Evolutionary conservation across 92 coral and sea anemone genomes (phyloP), one percentile per base, ranked within the genome.

Genomic region (Zoanthus solanderi): DNA sequence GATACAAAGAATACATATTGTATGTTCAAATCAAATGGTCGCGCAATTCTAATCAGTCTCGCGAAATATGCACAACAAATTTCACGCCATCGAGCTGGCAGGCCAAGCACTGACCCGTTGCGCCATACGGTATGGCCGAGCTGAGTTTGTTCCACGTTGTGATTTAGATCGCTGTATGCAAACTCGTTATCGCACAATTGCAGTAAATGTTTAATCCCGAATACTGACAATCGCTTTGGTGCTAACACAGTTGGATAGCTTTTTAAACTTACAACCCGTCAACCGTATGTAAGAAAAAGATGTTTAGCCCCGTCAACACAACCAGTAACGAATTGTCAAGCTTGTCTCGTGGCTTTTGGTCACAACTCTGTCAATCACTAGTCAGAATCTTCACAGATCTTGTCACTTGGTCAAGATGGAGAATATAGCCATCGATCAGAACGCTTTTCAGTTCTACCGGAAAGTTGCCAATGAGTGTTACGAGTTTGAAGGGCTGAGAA

Each of bases 221-320:
- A 90, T 91, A 89, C 95, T 97, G 99, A 95, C 96, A 95, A 94
- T 93, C 98, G 95, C 98, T 97, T 97, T 95, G 96, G 96, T 92
- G 92, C 98, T 93, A 95, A 92, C 99, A 91, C 99, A 97, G 99
- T 97, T 91, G 99, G 99, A 95, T 95, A 91, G 99, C 99, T 95
- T 95, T 97, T 98, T 97, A 97, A 97, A 95, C 99, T 97, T 97
- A 97, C 99, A 95, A 97, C 97, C 98, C 99, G 99, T 97, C 99
- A 97, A 95, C 96, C 94, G 90, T 89, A 92, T 92, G 99, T 92
- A 95, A 91, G 95, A 90, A 94, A 93, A 91, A 94, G 95, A 93
- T 95, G 95, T 91, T 94, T 92, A 91, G 91, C 91, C 97, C 99
- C 99, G 99, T 97, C 99, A 97, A 95, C 99, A 97, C 99, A 97